Evolutionary conservation across 2,888 invertebrate species (phyloP).

Genomic region (Melinaea marsaeus): DNA sequence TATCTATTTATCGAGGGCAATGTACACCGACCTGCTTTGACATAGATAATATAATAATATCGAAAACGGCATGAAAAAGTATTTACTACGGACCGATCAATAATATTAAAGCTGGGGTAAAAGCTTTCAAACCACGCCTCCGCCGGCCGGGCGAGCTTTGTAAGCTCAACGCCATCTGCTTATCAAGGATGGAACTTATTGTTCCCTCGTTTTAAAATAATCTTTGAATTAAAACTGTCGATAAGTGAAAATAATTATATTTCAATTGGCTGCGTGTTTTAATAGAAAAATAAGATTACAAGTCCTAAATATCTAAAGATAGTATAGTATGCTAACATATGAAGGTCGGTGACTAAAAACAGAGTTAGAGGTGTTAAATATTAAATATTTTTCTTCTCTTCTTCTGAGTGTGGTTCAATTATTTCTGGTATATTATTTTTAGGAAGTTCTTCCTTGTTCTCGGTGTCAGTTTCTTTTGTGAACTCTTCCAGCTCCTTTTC

Average conservation of each 20-base stretch:
- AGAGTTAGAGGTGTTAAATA: neutral
- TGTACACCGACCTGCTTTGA: slow-evolving; percentile 33
- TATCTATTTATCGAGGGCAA: slow-evolving; percentile 49
- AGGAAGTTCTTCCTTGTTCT: slow-evolving; percentile 38
- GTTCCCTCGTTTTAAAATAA: slow-evolving; percentile 35
- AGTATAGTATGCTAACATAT: neutral
- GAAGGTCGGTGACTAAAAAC: neutral
- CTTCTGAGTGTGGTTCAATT: slow-evolving; percentile 23
- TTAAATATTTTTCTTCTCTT: slow-evolving; percentile 29
- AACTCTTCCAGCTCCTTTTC: slow-evolving; percentile 62
- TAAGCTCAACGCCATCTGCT: slow-evolving; percentile 53
- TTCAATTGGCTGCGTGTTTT: slow-evolving; percentile 9
- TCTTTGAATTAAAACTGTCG: slow-evolving; percentile 46
- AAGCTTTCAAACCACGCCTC: slow-evolving; percentile 66
- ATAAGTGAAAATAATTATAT: neutral
- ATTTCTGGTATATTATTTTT: slow-evolving; percentile 26
- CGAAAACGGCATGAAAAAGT: slow-evolving; percentile 46
- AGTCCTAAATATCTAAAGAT: too few relatives aligned
- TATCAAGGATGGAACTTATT: slow-evolving; percentile 14
- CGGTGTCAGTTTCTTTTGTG: slow-evolving; percentile 50
- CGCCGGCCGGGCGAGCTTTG: slow-evolving; percentile 44
- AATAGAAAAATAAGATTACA: too few relatives aligned
- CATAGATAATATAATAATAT: slow-evolving; percentile 42
- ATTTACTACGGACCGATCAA: slow-evolving; percentile 63
- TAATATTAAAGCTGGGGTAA: slow-evolving; percentile 60